phyloP scores from a whole-genome alignment of 92 coral and sea anemone genomes.

The Parazoanthus swiftii region DNA sequence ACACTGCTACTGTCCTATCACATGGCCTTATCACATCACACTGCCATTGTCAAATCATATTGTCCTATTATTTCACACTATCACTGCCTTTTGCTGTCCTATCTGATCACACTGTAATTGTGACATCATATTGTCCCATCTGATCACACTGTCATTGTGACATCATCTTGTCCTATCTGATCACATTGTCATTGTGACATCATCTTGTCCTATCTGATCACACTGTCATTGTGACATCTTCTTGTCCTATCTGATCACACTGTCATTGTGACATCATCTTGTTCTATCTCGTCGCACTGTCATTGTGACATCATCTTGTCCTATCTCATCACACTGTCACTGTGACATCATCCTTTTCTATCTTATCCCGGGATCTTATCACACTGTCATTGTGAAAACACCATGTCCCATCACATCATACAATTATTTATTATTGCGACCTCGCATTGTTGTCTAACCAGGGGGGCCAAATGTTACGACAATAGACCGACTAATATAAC shows the following conservation, averaged over 20 bases:
- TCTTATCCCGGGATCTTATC: no score
- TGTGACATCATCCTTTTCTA: no score
- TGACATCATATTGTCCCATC: not conserved
- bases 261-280: no score
- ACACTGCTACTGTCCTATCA: no score
- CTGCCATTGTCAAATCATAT: not conserved
- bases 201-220: not conserved
- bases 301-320: no score
- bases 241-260: no score
- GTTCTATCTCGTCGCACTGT: no score
- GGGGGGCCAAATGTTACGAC: conserved; percentile 17
- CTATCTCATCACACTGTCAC: no score
- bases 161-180: not conserved
- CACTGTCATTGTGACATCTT: no score
- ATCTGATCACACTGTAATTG: not conserved
- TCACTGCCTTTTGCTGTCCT: no score
- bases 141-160: not conserved
- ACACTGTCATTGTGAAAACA: no score
- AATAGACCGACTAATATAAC: conserved; percentile 8
- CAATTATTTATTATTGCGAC: not conserved
- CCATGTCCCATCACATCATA: no score
- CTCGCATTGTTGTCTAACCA: not conserved
- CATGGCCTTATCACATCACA: not conserved
- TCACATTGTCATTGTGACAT: not conserved
- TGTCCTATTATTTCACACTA: not conserved